Base-by-base conservation (phyloP, 2,888 invertebrate species). In the Cephus rjabovi region DNA sequence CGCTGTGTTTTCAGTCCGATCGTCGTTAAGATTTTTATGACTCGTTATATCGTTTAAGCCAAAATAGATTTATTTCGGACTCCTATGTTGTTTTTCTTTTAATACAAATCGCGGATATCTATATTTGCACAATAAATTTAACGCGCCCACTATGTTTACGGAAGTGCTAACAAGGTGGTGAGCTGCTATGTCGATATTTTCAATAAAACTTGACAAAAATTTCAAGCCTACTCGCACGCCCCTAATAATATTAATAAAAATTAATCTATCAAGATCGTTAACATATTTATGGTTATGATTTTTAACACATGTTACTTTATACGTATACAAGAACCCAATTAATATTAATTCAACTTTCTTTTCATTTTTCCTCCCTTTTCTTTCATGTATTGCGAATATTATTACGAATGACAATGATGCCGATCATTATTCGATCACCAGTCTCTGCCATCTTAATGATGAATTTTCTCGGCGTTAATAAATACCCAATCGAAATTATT, bases 251-350 rank as follows among this genome's bases (percentile, higher is more conserved):
- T 56, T 56, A 56, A 56, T 74, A 71, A 40, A 69, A 75, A 75
- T 74, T 77, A 56, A 75, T 75, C 74, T 40, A 68, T 40, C 33
- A 30, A 74, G 73, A 68, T 75, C 40, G 56, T 74, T 75, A 74
- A 33, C 33, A 37, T 73, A 74, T 30, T 73, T 75, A 30, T 77
- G 12, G 56, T 70, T 33, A 73, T 76, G 37, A 70, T 76, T 76
- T 69, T 76, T 70, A 70, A 31, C 23, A 23, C 12, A 35, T 69
- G 68, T 77, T 77, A 71, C 56, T 56, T 56, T 56, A 56, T 56
- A 56, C 56, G 56, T 56, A 56, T 56, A 56, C 56, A 56, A 56
- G 23, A 56, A 4, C 56, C 56, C 56, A 23, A 56, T 23, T 56
- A 56, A 15, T 56, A 56, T 56, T 56, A 56, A 56, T 6, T 56